These are phyloP conservation scores for Melipona bicolor DNA, from an alignment of 2,888 invertebrate species.

Conservation along the genomic window DNA sequence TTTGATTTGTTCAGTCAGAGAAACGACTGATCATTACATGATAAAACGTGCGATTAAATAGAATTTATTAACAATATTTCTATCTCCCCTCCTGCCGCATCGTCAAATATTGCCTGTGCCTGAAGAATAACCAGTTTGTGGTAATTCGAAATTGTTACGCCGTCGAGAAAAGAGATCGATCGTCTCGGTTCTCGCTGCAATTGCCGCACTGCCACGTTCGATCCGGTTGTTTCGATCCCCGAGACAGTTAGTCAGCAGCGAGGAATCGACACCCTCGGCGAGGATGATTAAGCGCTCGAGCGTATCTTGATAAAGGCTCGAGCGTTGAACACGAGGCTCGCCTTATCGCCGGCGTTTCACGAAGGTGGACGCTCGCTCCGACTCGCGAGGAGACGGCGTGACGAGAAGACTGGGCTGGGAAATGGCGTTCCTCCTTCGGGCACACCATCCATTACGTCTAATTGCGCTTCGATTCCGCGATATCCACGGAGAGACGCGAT, in stretches of 20 bases:
- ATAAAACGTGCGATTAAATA: no score
- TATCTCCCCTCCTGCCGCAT: no score
- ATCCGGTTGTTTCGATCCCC: background rate
- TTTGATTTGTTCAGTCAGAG: no score
- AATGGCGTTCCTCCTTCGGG: background rate
- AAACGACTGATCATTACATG: no score
- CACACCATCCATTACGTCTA: slow-evolving; percentile 27
- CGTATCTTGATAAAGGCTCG: background rate
- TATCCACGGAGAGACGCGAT: background rate
- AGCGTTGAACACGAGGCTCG: background rate
- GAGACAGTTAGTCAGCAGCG: background rate
- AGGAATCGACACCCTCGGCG: background rate
- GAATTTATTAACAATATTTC: no score
- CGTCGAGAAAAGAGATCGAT: background rate
- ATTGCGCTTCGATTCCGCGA: slow-evolving; percentile 45
- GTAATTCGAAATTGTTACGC: no score
- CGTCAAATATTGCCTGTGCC: no score
- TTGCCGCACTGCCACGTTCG: slow-evolving; percentile 1
- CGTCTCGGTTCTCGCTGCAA: background rate
- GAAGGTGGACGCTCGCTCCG: slow-evolving; percentile 7
- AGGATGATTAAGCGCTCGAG: slow-evolving; percentile 19
- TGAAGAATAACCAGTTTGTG: no score
- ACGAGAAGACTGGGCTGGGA: background rate
- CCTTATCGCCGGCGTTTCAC: slow-evolving; percentile 26
- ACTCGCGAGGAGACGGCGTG: background rate